Conservation (phyloP, 2,888 invertebrate species). For the Callosobruchus maculatus region DNA sequence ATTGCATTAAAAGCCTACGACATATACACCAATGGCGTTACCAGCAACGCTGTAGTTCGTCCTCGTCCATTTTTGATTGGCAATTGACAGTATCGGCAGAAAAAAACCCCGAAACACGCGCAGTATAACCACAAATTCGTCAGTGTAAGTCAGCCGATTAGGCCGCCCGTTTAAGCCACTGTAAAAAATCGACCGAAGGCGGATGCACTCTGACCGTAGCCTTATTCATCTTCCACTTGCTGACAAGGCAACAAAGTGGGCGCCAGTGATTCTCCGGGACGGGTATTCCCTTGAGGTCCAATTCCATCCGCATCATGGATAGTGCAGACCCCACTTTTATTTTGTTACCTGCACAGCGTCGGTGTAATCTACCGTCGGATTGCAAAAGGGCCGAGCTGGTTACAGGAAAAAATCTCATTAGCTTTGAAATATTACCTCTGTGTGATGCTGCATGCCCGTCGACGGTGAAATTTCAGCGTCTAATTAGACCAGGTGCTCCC, state of each 20-base stretch:
- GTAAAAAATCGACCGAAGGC: too few relatives aligned
- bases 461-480: not conserved
- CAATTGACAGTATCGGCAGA: too few relatives aligned
- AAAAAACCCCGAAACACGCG: too few relatives aligned
- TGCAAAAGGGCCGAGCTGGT: not conserved
- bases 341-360: not conserved
- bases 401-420: not conserved
- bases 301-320: not conserved
- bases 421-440: not conserved
- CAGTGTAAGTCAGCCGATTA: too few relatives aligned
- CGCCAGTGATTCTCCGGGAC: not conserved
- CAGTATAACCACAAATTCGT: too few relatives aligned
- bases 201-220: too few relatives aligned
- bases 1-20: too few relatives aligned
- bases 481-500: not conserved
- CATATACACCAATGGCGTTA: too few relatives aligned
- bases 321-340: not conserved
- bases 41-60: too few relatives aligned
- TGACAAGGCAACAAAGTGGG: not conserved
- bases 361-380: not conserved
- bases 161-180: too few relatives aligned
- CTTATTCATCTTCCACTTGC: not conserved
- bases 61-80: too few relatives aligned
- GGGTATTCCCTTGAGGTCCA: not conserved
- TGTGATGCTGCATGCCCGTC: not conserved